phyloP scores from a whole-genome alignment of 2,113 vertebrate genomes.

The Dipodomys stephensi region DNA sequence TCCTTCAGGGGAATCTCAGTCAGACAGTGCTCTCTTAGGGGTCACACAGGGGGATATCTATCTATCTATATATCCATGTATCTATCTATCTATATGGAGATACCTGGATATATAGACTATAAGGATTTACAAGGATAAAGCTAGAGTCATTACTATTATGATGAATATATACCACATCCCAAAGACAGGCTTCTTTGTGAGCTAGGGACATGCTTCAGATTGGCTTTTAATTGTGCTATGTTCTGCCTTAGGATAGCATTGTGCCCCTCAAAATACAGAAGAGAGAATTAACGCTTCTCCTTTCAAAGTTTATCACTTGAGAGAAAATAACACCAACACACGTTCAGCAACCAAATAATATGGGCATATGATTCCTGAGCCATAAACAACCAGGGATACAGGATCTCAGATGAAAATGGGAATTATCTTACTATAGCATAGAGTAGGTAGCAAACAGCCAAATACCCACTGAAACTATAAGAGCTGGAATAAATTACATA shows the following conservation, averaged over 20 bases:
- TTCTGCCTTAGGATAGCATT: constrained; percentile 1
- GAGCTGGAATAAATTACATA: not conserved
- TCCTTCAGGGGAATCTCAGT: constrained; percentile 43
- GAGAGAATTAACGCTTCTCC: not conserved
- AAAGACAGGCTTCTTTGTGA: constrained; percentile 50
- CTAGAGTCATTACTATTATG: constrained; percentile 33
- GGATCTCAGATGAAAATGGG: constrained; percentile 39
- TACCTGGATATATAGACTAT: constrained; percentile 64
- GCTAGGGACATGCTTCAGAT: constrained; percentile 51
- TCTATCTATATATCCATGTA: not conserved
- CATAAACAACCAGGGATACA: not conserved
- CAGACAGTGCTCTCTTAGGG: constrained; percentile 50
- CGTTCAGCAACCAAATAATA: constrained; percentile 46
- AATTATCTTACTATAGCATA: constrained; percentile 36
- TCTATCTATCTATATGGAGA: constrained; percentile 56
- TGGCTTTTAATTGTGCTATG: constrained; percentile 64
- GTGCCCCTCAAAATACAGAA: not conserved
- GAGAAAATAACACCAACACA: constrained; percentile 53
- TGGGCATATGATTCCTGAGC: constrained; percentile 47
- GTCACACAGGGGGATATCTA: not conserved
- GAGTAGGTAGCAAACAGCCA: not conserved
- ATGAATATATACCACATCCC: constrained; percentile 70
- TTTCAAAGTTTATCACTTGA: not conserved
- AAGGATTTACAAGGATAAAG: constrained; percentile 65
- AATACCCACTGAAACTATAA: not conserved